A percentile compares a stretch with the other conserved stretches of the same genome.
Evolutionary conservation across 2,888 invertebrate genomes (phyloP).

Genomic region (Protonemura montana): DNA sequence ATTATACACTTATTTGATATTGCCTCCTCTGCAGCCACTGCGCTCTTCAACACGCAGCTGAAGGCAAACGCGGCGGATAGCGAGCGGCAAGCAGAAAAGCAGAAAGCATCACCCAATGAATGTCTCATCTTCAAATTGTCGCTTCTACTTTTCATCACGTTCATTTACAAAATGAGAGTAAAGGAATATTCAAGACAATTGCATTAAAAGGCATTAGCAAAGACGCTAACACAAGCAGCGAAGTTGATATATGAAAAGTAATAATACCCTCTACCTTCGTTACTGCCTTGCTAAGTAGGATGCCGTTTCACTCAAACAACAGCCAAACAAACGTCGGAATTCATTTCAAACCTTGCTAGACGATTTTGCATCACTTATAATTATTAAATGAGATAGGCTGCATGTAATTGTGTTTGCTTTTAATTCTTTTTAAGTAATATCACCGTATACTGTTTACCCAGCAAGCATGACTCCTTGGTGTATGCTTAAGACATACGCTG

Average conservation of each 20-base stretch:
- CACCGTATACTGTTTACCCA: background rate
- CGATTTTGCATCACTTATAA: constrained; percentile 21
- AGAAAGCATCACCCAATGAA: constrained; percentile 40
- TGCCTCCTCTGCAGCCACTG: background rate
- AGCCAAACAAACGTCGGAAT: constrained; percentile 24
- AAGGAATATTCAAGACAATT: constrained; percentile 43
- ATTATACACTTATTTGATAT: constrained; percentile 18
- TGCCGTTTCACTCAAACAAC: background rate
- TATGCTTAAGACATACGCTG: background rate
- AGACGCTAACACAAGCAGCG: constrained; percentile 37
- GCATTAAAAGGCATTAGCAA: constrained; percentile 42
- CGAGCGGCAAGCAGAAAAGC: background rate
- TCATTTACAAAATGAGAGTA: constrained; percentile 40
- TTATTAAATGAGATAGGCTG: constrained; percentile 21
- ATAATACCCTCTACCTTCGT: constrained; percentile 23
- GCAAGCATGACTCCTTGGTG: background rate
- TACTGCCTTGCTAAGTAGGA: background rate
- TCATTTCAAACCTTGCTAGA: background rate
- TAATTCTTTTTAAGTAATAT: background rate
- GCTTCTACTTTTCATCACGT: constrained; percentile 45
- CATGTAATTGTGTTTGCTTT: constrained; percentile 1
- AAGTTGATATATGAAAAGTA: constrained; percentile 33
- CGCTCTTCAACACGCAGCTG: background rate
- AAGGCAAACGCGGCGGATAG: background rate
- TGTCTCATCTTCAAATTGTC: constrained; percentile 45